phyloP scores from a whole-genome alignment of 2,888 invertebrate genomes.

The Trachelus troglodyta region DNA sequence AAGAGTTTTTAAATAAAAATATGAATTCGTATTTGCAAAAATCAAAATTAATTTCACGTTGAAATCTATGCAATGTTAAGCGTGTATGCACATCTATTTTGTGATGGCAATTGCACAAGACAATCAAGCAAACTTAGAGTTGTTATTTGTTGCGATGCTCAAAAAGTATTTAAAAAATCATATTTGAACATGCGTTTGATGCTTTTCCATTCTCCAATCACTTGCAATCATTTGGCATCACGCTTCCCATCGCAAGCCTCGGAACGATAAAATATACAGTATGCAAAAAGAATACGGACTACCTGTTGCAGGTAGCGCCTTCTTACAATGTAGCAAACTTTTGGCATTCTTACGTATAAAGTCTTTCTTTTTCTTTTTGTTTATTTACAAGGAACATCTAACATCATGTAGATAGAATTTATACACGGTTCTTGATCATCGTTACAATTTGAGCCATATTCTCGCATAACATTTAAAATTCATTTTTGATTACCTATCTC shows the following conservation, averaged over 20 bases:
- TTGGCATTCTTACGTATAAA: slow-evolving; percentile 52
- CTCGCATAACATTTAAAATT: slow-evolving; percentile 37
- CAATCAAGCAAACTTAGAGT: neutral
- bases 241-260: neutral
- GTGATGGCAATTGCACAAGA: no score
- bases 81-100: neutral
- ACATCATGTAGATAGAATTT: slow-evolving; percentile 51
- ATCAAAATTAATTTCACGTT: neutral
- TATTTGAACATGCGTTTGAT: neutral
- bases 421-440: slow-evolving; percentile 48
- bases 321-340: slow-evolving; percentile 50
- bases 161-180: neutral
- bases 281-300: neutral
- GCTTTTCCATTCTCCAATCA: neutral
- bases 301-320: neutral
- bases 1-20: neutral
- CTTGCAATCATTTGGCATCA: neutral
- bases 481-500: slow-evolving; percentile 28
- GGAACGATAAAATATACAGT: neutral
- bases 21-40: neutral
- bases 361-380: slow-evolving; percentile 37
- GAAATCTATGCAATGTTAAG: neutral
- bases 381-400: slow-evolving; percentile 62
- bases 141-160: no score
- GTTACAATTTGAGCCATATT: slow-evolving; percentile 40